These are phyloP conservation scores for Desmodus rotundus DNA, from an alignment of 2,113 vertebrate species.

Conservation along the genomic window DNA sequence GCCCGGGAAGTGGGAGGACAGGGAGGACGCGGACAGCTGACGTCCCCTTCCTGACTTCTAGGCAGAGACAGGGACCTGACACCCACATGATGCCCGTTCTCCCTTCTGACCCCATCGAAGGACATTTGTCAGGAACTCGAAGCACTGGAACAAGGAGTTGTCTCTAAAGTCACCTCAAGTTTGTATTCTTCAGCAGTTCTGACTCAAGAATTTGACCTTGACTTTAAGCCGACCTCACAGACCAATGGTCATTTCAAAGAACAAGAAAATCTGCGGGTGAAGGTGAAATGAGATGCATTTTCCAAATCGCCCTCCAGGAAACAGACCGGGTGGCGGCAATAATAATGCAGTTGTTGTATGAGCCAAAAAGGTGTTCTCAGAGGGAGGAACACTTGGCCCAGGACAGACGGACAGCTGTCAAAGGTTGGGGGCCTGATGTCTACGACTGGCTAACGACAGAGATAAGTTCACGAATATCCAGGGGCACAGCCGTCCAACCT, in stretches of 20 bases:
- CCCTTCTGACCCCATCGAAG: background rate
- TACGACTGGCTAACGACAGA: background rate
- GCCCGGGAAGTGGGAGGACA: background rate
- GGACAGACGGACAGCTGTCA: background rate
- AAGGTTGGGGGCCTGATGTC: background rate
- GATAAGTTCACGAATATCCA: background rate
- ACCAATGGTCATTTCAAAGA: background rate
- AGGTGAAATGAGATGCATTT: background rate
- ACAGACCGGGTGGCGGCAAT: background rate
- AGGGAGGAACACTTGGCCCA: background rate
- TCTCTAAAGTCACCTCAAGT: background rate
- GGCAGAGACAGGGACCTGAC: background rate
- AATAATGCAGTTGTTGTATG: background rate
- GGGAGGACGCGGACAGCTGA: background rate
- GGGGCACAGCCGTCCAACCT: background rate
- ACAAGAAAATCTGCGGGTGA: constrained; percentile 28
- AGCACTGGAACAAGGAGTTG: background rate
- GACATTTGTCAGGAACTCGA: background rate
- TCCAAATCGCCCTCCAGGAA: background rate
- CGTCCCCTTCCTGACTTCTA: background rate
- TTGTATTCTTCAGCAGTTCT: background rate
- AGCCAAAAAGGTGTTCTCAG: background rate
- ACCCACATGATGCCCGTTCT: background rate
- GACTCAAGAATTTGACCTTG: constrained; percentile 20
- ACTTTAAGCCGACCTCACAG: background rate